phyloP scores from a whole-genome alignment of 2,888 invertebrate genomes.

The Cryptocephalus primarius region DNA sequence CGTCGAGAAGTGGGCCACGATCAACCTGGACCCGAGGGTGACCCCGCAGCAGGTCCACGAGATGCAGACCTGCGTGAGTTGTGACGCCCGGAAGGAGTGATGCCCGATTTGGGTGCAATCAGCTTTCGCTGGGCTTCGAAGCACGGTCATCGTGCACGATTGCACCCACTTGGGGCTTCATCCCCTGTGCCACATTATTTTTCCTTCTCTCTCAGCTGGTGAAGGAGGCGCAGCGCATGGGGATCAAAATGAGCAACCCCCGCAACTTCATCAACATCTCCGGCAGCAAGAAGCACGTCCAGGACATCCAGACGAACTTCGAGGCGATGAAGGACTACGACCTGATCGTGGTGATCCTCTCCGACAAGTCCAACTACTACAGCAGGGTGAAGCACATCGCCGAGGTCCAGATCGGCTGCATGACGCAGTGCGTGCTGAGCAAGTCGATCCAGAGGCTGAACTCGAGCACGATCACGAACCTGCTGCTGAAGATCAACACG shows the following conservation, averaged over 20 bases:
- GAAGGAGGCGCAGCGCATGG: background rate
- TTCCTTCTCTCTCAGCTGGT: background rate
- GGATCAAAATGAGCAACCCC: background rate
- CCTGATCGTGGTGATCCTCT: conserved; percentile 52
- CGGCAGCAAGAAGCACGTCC: background rate
- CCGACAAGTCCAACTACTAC: conserved; percentile 30
- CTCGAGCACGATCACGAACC: conserved; percentile 46
- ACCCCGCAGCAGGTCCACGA: background rate
- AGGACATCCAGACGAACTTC: background rate
- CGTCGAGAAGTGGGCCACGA: background rate
- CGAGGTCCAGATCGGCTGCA: conserved; percentile 53
- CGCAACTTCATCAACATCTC: background rate
- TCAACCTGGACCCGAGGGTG: background rate
- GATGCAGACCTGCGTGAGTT: background rate
- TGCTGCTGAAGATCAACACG: conserved; percentile 63
- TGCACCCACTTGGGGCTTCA: too few relatives aligned
- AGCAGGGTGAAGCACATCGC: conserved; percentile 53
- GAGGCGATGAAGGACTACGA: conserved; percentile 26
- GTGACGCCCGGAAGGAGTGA: too few relatives aligned
- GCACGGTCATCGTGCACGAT: too few relatives aligned
- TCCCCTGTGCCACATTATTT: too few relatives aligned
- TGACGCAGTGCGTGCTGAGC: conserved; percentile 63
- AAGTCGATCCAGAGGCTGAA: background rate
- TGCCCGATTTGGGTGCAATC: too few relatives aligned
- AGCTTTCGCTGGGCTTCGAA: too few relatives aligned